phyloP scores from a whole-genome alignment of 1,140 invertebrate genomes.

The Anthonomus grandis region DNA sequence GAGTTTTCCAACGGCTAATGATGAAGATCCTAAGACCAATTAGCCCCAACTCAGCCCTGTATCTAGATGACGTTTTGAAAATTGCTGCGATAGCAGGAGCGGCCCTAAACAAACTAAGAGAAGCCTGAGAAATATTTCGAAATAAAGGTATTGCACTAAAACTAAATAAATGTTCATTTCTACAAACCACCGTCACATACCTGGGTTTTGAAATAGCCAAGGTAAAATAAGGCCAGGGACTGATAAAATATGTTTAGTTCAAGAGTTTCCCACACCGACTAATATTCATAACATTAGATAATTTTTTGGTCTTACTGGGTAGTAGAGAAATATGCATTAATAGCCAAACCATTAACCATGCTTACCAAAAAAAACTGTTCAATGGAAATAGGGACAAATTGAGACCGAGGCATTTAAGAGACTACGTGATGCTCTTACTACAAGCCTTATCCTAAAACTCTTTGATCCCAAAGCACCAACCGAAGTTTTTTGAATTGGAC shows the following conservation, averaged over 20 bases:
- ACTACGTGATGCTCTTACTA: too few species aligned
- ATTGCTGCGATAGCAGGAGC: conserved; percentile 27
- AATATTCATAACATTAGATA: conserved; percentile 34
- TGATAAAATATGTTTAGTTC: conserved; percentile 40
- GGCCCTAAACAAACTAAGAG: conserved; percentile 21
- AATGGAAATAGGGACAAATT: too few species aligned
- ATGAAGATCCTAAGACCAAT: too few species aligned
- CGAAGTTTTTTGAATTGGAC: too few species aligned
- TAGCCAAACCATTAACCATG: too few species aligned
- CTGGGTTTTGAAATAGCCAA: conserved; percentile 38
- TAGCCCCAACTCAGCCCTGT: conserved; percentile 12
- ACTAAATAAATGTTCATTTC: conserved; percentile 40
- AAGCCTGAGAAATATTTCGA: conserved; percentile 24
- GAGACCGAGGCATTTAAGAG: too few species aligned
- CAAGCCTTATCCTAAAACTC: too few species aligned
- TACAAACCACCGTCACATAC: conserved; percentile 34
- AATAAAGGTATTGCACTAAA: conserved; percentile 39
- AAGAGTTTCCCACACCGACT: conserved; percentile 31
- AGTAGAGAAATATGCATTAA: too few species aligned
- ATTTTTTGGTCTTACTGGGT: too few species aligned
- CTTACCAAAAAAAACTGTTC: too few species aligned
- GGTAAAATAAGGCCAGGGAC: conserved; percentile 36
- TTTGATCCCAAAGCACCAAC: too few species aligned
- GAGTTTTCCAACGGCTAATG: too few species aligned
- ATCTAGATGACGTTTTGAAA: conserved; percentile 34